These are phyloP conservation scores for Muricea muricata DNA, from an alignment of 92 coral and sea anemone species.

Conservation along the genomic window DNA sequence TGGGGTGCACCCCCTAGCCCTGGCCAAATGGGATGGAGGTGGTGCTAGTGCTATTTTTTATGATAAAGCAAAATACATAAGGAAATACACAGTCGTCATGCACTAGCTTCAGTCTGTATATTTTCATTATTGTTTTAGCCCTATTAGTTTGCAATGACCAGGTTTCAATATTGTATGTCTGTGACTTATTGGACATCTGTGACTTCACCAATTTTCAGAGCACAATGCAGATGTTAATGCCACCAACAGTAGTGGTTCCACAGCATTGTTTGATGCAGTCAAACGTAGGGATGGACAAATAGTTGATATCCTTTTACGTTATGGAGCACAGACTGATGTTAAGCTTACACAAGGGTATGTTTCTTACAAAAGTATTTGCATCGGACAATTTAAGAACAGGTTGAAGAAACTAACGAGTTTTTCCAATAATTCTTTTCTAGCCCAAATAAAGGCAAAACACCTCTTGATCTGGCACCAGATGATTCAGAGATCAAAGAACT, in stretches of 20 bases:
- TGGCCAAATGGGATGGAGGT: too few relatives aligned
- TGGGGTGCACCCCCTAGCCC: too few relatives aligned
- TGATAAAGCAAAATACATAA: too few relatives aligned
- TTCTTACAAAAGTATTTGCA: too few relatives aligned
- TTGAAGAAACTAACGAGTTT: background rate
- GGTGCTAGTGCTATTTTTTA: too few relatives aligned
- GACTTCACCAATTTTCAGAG: conserved; percentile 55
- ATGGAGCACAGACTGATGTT: conserved; percentile 78
- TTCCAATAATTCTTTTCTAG: conserved; percentile 30
- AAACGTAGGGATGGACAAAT: conserved; percentile 75
- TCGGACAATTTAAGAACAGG: too few relatives aligned
- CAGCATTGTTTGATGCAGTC: conserved; percentile 95
- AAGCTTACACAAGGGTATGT: conserved; percentile 79
- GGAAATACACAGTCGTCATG: too few relatives aligned
- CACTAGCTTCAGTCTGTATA: too few relatives aligned
- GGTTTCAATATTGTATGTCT: too few relatives aligned
- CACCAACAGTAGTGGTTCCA: conserved; percentile 75
- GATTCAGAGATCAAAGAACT: conserved; percentile 71
- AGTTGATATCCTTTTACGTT: conserved; percentile 67
- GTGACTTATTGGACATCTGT: too few relatives aligned
- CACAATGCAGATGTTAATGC: conserved; percentile 74
- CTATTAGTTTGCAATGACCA: too few relatives aligned
- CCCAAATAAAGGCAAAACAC: conserved; percentile 73
- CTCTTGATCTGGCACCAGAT: conserved; percentile 70
- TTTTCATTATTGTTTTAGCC: too few relatives aligned